phyloP scores from a whole-genome alignment of 2,113 vertebrate genomes.

The Sterna hirundo region DNA sequence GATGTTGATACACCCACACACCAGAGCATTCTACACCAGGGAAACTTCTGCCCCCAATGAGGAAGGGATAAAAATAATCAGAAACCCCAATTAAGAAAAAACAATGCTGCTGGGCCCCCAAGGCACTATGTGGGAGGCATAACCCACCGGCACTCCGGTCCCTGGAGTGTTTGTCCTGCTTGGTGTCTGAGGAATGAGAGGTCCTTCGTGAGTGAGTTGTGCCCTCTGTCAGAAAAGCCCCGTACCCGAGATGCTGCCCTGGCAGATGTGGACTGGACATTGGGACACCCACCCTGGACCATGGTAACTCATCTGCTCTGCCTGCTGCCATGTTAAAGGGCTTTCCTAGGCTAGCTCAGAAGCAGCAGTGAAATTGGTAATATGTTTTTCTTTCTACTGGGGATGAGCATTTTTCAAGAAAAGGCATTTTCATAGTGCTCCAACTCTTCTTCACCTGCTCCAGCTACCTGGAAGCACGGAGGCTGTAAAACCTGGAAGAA shows the following conservation, averaged over 20 bases:
- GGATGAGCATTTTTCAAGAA: not conserved
- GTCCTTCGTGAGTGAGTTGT: not conserved
- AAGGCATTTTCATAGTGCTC: not conserved
- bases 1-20: accelerated
- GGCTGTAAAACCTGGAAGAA: not conserved
- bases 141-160: not conserved
- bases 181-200: not conserved
- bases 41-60: not conserved
- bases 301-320: not conserved
- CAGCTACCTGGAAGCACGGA: not conserved
- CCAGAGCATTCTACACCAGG: not conserved
- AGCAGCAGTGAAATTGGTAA: not conserved
- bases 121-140: not conserved
- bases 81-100: not conserved
- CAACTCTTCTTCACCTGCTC: not conserved
- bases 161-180: not conserved
- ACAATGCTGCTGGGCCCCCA: accelerated
- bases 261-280: accelerated
- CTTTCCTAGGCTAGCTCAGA: not conserved
- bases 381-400: not conserved
- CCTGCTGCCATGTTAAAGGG: not conserved
- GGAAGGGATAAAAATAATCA: not conserved
- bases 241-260: not conserved
- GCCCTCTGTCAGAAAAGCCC: not conserved
- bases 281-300: not conserved